Conservation (phyloP, 2,888 invertebrate species). For the Pediacus dermestoides region DNA sequence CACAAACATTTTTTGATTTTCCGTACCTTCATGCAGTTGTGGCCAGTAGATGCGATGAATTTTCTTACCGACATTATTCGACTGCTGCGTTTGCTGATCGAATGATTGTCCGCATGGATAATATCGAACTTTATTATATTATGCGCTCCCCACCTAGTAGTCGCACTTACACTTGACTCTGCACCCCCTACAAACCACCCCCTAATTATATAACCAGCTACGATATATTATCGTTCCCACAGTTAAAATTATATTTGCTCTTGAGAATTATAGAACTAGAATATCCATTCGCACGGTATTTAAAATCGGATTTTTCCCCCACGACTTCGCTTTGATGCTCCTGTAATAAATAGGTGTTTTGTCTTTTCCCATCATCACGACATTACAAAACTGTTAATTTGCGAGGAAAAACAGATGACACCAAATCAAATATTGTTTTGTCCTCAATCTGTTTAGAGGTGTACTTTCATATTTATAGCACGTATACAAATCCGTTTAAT, state of each 20-base stretch:
- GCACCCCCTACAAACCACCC: constrained; percentile 30
- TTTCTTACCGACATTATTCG: constrained; percentile 36
- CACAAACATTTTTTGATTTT: constrained; percentile 5
- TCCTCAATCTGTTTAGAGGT: too few relatives aligned
- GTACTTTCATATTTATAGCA: too few relatives aligned
- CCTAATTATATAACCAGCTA: constrained; percentile 39
- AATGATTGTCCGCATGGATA: constrained; percentile 13
- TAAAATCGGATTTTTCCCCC: too few relatives aligned
- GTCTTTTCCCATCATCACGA: too few relatives aligned
- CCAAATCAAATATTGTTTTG: too few relatives aligned
- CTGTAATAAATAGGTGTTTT: too few relatives aligned
- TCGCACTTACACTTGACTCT: constrained; percentile 24
- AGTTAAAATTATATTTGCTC: constrained; percentile 27
- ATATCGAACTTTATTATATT: not conserved
- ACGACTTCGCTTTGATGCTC: too few relatives aligned
- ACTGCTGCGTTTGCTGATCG: constrained; percentile 15
- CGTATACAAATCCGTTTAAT: too few relatives aligned
- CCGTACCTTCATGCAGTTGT: constrained; percentile 41
- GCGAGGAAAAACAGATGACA: too few relatives aligned
- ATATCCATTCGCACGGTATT: constrained; percentile 25
- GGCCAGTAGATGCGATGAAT: constrained; percentile 34
- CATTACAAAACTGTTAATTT: too few relatives aligned
- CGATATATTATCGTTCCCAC: constrained; percentile 35
- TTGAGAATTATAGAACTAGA: constrained; percentile 13
- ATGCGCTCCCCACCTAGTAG: constrained; percentile 21